Conservation (phyloP, 2,888 invertebrate species). For the Himalopsyche kuldschensis region DNA sequence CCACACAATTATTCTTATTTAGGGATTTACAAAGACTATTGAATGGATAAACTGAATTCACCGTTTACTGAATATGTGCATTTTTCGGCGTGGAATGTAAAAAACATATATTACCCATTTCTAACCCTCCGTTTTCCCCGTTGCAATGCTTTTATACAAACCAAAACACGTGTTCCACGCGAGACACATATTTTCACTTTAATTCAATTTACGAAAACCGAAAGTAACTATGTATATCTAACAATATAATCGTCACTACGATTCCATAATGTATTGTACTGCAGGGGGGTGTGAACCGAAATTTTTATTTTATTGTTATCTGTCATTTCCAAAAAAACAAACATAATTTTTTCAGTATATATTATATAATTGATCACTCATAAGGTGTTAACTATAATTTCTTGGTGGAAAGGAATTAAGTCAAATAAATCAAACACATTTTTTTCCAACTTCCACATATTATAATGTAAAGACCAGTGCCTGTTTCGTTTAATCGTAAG, state of each 20-base stretch:
- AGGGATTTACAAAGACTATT: background rate
- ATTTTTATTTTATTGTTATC: too few relatives aligned
- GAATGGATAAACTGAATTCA: background rate
- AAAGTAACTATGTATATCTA: background rate
- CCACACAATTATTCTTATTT: background rate
- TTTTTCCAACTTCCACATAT: too few relatives aligned
- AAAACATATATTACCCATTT: background rate
- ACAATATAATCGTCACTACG: background rate
- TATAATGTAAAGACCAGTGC: too few relatives aligned
- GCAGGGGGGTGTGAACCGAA: too few relatives aligned
- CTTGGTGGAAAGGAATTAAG: too few relatives aligned
- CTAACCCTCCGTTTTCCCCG: background rate
- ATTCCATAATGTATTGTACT: background rate
- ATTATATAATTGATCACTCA: too few relatives aligned
- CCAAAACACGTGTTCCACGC: slow-evolving; percentile 31
- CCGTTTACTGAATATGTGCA: background rate
- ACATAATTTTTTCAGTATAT: too few relatives aligned
- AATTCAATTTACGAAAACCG: slow-evolving; percentile 31
- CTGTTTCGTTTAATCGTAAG: too few relatives aligned
- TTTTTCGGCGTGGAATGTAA: background rate
- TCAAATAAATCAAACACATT: too few relatives aligned
- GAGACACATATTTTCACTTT: slow-evolving; percentile 32
- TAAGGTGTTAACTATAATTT: too few relatives aligned
- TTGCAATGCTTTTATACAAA: slow-evolving; percentile 4
- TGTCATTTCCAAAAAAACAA: too few relatives aligned